Evolutionary conservation across 2,888 invertebrate genomes (phyloP), one percentile per base, ranked within the genome.

Genomic region (Rhabditoides inermis): DNA sequence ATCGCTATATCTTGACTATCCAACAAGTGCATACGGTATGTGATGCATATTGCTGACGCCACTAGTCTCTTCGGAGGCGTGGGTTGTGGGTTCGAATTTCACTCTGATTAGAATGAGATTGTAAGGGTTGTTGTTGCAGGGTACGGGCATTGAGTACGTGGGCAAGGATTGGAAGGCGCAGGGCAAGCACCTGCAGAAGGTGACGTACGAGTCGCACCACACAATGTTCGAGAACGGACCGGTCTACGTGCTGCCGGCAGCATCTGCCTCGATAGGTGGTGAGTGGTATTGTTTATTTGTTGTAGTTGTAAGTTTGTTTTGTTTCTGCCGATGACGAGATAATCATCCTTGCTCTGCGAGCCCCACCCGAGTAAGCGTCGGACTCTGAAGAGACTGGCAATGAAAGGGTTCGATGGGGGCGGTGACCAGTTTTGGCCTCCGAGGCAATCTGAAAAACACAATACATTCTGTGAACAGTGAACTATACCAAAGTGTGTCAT

Each of bases 91-190:
- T n/a, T n/a, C n/a, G n/a, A n/a, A n/a, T n/a, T n/a, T n/a, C n/a
- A n/a, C n/a, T n/a, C n/a, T n/a, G n/a, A n/a, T n/a, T n/a, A n/a
- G n/a, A n/a, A n/a, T n/a, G n/a, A n/a, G n/a, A n/a, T n/a, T n/a
- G n/a, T n/a, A n/a, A n/a, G n/a, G n/a, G n/a, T n/a, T n/a, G n/a
- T n/a, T n/a, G n/a, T n/a, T n/a, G n/a, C n/a, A n/a, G n/a, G n/a
- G n/a, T n/a, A n/a, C n/a, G n/a, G n/a, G 35, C 5, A 2, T 50
- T 22, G 61, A 65, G 37, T 65, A 63, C 35, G 53, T 58, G 2
- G 65, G 65, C 10, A 52, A 60, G 15, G 51, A 55, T 30, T 65
- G 60, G 57, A 49, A 49, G 12, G 50, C 40, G 4, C 51, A 54
- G 23, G 52, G 50, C 0, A 53, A 57, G 2, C 65, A 63, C 32